phyloP scores from a whole-genome alignment of 2,888 invertebrate species.

The Tinea pellionella region DNA sequence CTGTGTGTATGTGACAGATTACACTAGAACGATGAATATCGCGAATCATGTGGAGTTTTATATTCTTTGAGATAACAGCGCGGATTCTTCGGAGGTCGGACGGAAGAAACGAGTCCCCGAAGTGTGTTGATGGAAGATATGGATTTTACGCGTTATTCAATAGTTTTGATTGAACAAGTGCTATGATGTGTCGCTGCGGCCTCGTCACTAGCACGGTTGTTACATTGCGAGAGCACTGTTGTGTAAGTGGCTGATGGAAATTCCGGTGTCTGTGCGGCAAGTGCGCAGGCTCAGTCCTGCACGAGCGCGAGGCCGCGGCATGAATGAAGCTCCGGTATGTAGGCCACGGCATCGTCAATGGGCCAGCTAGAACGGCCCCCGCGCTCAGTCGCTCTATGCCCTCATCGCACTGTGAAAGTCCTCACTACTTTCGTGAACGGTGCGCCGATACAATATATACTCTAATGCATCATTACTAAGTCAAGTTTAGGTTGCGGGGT shows the following conservation, averaged over 20 bases:
- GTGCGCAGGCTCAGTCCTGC: constrained; percentile 36
- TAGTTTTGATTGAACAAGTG: constrained; percentile 51
- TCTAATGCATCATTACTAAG: constrained; percentile 51
- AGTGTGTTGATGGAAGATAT: no score
- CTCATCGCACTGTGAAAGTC: constrained; percentile 65
- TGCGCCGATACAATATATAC: constrained; percentile 45
- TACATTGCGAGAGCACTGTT: constrained; percentile 49
- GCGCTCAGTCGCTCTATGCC: constrained; percentile 50
- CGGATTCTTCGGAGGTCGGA: no score
- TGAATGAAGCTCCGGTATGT: constrained; percentile 66
- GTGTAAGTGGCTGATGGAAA: constrained; percentile 57
- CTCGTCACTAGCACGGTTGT: constrained; percentile 36
- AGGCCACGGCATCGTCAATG: constrained; percentile 69
- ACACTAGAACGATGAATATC: no score
- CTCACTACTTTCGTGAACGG: constrained; percentile 64
- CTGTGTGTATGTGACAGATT: no score
- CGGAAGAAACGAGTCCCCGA: no score
- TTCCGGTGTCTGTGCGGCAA: constrained; percentile 45
- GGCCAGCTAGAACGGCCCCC: constrained; percentile 55
- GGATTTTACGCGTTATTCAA: neutral
- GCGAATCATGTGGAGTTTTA: no score
- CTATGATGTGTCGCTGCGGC: constrained; percentile 40
- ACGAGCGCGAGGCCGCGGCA: constrained; percentile 48
- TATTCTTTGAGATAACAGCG: no score
- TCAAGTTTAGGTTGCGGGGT: constrained; percentile 39